Conservation (phyloP, 2,888 invertebrate species). For the Tubulanus polymorphus region DNA sequence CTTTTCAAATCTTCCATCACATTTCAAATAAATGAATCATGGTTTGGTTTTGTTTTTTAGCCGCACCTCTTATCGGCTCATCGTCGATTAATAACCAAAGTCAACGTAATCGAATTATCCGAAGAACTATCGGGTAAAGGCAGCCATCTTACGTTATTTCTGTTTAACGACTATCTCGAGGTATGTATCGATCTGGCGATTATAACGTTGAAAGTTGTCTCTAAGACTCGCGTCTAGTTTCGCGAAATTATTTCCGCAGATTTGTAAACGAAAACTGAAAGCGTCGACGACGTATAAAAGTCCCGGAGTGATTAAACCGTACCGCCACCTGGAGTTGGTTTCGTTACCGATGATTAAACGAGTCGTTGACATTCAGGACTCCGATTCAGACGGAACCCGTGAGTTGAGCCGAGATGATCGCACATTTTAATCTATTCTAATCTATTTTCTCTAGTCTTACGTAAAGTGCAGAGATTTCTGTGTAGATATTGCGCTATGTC, state of each 20-base stretch:
- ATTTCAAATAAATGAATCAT: too few relatives aligned
- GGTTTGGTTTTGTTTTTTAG: slow-evolving; percentile 55
- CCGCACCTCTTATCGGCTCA: slow-evolving; percentile 90
- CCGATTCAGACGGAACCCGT: too few relatives aligned
- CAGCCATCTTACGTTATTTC: slow-evolving; percentile 79
- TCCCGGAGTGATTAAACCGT: slow-evolving; percentile 70
- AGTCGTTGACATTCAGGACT: slow-evolving; percentile 90
- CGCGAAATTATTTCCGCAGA: slow-evolving; percentile 40
- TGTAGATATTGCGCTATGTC: too few relatives aligned
- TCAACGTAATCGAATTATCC: slow-evolving; percentile 80
- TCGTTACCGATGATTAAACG: slow-evolving; percentile 83
- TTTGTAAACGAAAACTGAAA: slow-evolving; percentile 59
- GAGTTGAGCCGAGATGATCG: too few relatives aligned
- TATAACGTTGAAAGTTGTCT: background rate
- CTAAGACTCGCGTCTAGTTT: background rate
- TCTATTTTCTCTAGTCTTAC: too few relatives aligned
- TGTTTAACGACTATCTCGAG: slow-evolving; percentile 92
- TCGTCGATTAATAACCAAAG: slow-evolving; percentile 79
- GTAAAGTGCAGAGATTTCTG: too few relatives aligned
- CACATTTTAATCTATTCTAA: too few relatives aligned
- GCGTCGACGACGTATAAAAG: slow-evolving; percentile 56
- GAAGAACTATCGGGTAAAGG: slow-evolving; percentile 77
- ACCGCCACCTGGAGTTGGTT: slow-evolving; percentile 86
- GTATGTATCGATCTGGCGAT: slow-evolving; percentile 62
- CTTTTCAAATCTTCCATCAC: too few relatives aligned